Conservation (phyloP, 2,113 vertebrate genomes). For the Maccullochella peelii region DNA sequence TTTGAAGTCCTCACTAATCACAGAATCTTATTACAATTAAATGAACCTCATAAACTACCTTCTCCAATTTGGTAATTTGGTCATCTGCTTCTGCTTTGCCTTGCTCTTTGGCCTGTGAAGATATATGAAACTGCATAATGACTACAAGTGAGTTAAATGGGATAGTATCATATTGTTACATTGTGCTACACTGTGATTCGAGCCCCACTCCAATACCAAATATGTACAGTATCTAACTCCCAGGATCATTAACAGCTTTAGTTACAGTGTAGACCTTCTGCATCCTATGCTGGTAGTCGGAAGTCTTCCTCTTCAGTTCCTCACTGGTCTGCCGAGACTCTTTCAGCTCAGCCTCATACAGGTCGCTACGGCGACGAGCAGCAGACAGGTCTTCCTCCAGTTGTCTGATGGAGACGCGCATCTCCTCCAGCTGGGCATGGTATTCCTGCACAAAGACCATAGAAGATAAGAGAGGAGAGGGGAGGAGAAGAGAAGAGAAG, state of each 20-base stretch:
- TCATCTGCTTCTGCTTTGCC: constrained; percentile 94
- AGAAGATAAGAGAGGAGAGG: background rate
- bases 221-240: background rate
- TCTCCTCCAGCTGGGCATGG: constrained; percentile 97
- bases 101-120: constrained; percentile 93
- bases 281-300: constrained; percentile 94
- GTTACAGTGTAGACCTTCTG: constrained; percentile 87
- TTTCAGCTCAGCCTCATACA: constrained; percentile 95
- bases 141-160: background rate
- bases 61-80: constrained; percentile 90
- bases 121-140: background rate
- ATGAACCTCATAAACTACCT: constrained; percentile 82
- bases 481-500: background rate
- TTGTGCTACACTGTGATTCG: background rate
- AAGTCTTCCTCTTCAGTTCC: constrained; percentile 94
- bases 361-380: constrained; percentile 95
- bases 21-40: background rate
- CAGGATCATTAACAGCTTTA: constrained; percentile 14
- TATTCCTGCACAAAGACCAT: constrained; percentile 87
- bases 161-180: background rate
- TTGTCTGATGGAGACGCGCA: constrained; percentile 96
- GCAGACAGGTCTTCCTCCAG: constrained; percentile 97
- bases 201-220: background rate
- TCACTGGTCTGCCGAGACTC: constrained; percentile 94
- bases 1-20: background rate